These are phyloP conservation scores for Pollenia angustigena DNA, from an alignment of 2,888 invertebrate genomes.

Conservation along the genomic window DNA sequence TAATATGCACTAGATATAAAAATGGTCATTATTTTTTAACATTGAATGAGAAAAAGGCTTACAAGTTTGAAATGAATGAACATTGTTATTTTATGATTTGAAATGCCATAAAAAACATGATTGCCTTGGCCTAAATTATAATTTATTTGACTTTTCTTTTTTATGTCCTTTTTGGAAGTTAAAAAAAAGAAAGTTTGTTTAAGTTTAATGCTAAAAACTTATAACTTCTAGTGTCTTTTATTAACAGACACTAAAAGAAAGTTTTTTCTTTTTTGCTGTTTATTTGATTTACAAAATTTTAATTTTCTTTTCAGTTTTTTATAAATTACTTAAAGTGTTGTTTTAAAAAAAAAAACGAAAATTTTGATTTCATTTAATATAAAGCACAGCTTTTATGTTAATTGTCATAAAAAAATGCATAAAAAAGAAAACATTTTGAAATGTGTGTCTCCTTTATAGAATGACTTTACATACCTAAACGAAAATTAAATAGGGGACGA, in stretches of 20 bases:
- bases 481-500: conserved; percentile 14
- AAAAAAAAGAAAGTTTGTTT: not conserved
- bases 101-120: conserved; percentile 1
- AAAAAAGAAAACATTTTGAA: conserved; percentile 7
- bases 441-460: conserved; percentile 19
- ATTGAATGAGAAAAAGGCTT: not conserved
- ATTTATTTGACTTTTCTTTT: not conserved
- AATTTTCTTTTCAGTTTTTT: not conserved
- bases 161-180: not conserved
- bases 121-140: conserved; percentile 36
- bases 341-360: not conserved
- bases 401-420: conserved; percentile 1
- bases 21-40: not conserved
- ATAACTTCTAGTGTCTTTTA: not conserved
- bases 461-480: not conserved
- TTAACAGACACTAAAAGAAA: conserved; percentile 1
- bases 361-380: conserved; percentile 22
- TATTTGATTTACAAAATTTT: not conserved
- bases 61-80: not conserved
- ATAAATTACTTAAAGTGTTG: conserved; percentile 20
- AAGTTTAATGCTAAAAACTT: not conserved
- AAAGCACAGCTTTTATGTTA: conserved; percentile 7
- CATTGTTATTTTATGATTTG: not conserved
- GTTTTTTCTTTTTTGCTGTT: not conserved
- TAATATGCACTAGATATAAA: not conserved